Conservation (phyloP, 2,888 invertebrate species). For the Ephialtes manifestator region DNA sequence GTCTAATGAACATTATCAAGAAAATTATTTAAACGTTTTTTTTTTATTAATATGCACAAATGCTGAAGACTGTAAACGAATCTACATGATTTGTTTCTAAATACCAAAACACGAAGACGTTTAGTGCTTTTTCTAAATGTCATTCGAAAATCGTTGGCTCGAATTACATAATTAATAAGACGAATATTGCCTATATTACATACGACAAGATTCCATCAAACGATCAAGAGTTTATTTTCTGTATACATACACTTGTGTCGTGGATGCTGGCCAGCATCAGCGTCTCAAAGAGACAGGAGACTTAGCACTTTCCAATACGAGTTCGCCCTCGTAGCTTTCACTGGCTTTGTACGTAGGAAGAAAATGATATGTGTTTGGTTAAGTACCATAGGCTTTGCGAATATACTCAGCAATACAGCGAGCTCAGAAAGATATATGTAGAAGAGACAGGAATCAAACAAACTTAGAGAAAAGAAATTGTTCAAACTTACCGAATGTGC, state of each 20-base stretch:
- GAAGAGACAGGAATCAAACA: slow-evolving; percentile 20
- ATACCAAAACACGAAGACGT: not conserved
- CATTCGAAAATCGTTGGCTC: not conserved
- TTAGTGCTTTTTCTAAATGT: not conserved
- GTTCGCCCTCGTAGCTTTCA: slow-evolving; percentile 66
- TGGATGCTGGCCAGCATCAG: slow-evolving; percentile 24
- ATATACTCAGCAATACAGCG: not conserved
- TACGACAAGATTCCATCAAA: not conserved
- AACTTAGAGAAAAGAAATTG: no score
- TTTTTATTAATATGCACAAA: no score
- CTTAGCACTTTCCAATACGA: slow-evolving; percentile 62
- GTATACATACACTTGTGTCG: slow-evolving; percentile 16
- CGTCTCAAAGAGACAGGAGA: not conserved
- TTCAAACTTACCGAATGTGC: no score
- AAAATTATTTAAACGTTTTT: no score
- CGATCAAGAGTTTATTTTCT: slow-evolving; percentile 4
- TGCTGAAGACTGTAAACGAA: no score
- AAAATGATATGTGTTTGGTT: slow-evolving; percentile 53
- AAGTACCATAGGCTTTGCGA: not conserved
- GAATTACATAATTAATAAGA: not conserved
- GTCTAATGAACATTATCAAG: no score
- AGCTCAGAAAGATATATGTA: not conserved
- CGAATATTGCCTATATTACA: no score
- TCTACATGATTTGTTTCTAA: not conserved
- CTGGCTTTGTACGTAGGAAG: slow-evolving; percentile 61